Conservation (phyloP, 2,113 vertebrate species). For the Polypterus bichir region DNA sequence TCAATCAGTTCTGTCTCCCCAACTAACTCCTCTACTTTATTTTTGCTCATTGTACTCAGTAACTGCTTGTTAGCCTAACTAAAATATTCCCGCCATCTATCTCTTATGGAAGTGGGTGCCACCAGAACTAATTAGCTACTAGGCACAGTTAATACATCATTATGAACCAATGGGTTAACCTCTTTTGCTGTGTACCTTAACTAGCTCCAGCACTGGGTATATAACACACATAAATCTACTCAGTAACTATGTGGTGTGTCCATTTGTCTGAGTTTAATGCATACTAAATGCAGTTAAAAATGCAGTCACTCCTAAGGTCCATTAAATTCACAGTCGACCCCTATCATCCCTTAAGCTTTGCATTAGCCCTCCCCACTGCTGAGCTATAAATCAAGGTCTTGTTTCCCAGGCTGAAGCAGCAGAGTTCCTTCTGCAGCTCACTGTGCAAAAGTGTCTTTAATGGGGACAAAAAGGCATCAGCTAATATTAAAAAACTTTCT, state of each 20-base stretch:
- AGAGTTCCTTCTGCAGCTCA: background rate
- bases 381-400: conserved; percentile 9
- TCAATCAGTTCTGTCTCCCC: too few relatives aligned
- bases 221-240: conserved; percentile 7
- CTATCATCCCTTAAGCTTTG: conserved; percentile 9
- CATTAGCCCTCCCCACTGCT: conserved; percentile 9
- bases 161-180: background rate
- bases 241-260: background rate
- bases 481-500: too few relatives aligned
- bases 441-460: background rate
- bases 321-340: conserved; percentile 7
- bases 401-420: conserved; percentile 4
- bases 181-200: background rate
- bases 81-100: too few relatives aligned
- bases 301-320: conserved; percentile 7
- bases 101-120: too few relatives aligned
- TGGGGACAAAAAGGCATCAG: too few relatives aligned
- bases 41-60: too few relatives aligned
- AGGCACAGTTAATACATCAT: too few relatives aligned
- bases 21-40: too few relatives aligned
- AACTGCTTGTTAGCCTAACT: too few relatives aligned
- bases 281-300: conserved; percentile 8
- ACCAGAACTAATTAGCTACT: too few relatives aligned
- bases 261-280: conserved; percentile 15
- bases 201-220: background rate